Evolutionary conservation across 2,797 vertebrate species (phyloP).

Genomic region (Gymnothorax javanicus): DNA sequence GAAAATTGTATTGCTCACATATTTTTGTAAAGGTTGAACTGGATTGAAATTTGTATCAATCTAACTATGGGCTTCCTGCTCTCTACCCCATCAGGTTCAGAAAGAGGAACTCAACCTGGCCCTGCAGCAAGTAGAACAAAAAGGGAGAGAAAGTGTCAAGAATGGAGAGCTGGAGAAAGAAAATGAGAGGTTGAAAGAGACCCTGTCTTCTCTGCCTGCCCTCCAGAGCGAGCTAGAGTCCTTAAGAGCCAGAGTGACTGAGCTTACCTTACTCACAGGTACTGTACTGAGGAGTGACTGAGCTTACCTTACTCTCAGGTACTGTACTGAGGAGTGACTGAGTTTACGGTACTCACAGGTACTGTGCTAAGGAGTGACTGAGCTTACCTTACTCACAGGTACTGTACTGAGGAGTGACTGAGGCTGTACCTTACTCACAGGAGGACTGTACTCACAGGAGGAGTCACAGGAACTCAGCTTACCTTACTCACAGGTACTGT

Average conservation of each 20-base stretch:
- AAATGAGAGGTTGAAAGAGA: slow-evolving; percentile 74
- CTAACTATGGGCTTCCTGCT: not conserved
- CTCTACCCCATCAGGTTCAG: slow-evolving; percentile 70
- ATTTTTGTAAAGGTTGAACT: too few relatives aligned
- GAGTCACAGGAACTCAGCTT: not conserved
- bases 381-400: not conserved
- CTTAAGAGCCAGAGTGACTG: slow-evolving; percentile 64
- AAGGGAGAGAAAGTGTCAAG: slow-evolving; percentile 61
- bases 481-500: not conserved
- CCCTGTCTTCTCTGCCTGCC: slow-evolving; percentile 68
- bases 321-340: too few relatives aligned
- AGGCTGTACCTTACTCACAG: not conserved
- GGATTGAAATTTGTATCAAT: too few relatives aligned
- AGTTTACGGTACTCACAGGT: too few relatives aligned
- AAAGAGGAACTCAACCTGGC: slow-evolving; percentile 79
- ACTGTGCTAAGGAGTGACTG: not conserved
- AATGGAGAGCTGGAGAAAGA: slow-evolving; percentile 67
- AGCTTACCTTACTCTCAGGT: too few relatives aligned
- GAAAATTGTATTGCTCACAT: too few relatives aligned
- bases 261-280: slow-evolving; percentile 66
- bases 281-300: not conserved
- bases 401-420: slow-evolving; percentile 45
- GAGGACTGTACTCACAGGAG: too few relatives aligned
- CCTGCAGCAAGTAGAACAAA: slow-evolving; percentile 63
- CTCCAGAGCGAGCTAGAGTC: slow-evolving; percentile 78